Evolutionary conservation across 2,797 vertebrate species (phyloP), one percentile per base, ranked within the genome.

Genomic region (Eulemur rubriventer): DNA sequence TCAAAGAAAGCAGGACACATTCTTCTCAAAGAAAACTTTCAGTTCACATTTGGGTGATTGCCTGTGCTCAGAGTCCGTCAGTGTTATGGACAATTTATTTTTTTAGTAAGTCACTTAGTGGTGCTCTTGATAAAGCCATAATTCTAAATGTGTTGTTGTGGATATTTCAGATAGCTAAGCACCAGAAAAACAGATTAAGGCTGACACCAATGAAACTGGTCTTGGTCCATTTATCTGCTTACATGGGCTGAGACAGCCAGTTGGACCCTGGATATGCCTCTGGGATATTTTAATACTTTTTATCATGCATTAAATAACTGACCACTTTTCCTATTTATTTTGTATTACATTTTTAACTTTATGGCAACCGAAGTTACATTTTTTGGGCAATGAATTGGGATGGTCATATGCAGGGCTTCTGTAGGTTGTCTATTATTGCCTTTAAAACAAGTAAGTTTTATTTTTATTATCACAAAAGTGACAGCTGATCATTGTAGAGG

Each of bases 81-180:
- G 8, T 0, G 0, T 35, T 87, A 67, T 4, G 11, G 48, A 3
- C 33, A 38, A 26, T 97, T 96, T 93, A 38, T 91, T 96, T 89
- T 89, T 96, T 97, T 91, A 89, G 91, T 63, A 89, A 78, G 55
- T 24, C 13, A 1, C 28, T 80, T 80, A 55, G 9, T 61, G 28
- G 33, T 1, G 20, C 41, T 72, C 59, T 0, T 7, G 48, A 75
- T 80, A 69, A 90, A 90, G 30, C 0, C 46, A 9, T 48, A 59
- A 41, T 73, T 94, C 3, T 1, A 48, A 95, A 59, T 59, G 33
- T 78, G 46, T 28, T 38, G 9, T 30, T 0, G 52, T 4, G 16
- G 30, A 94, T 90, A n/a, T 90, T 80, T 97, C 63, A 86, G 67
- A 59, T 9, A 43, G 50, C 59, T 70, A 80, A 95, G 35, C 6